These are phyloP conservation scores for Leptopterna dolabrata DNA, from an alignment of 2,888 invertebrate species.

Conservation along the genomic window DNA sequence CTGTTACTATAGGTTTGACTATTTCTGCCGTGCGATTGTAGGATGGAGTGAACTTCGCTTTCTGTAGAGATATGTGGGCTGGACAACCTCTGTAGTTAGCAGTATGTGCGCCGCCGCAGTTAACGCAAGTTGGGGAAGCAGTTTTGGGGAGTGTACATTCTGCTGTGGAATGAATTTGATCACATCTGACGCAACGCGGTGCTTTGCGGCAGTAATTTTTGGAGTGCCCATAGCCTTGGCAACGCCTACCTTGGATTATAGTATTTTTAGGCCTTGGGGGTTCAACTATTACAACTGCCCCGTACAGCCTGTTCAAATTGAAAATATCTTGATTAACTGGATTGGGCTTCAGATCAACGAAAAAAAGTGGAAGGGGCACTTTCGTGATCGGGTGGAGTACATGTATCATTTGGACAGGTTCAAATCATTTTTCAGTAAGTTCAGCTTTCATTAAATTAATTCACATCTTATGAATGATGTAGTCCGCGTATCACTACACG, in stretches of 20 bases:
- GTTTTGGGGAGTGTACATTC: neutral
- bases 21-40: too few relatives aligned
- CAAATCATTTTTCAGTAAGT: neutral
- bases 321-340: slow-evolving; percentile 24
- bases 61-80: neutral
- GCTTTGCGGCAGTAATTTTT: slow-evolving; percentile 34
- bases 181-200: slow-evolving; percentile 19
- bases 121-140: neutral
- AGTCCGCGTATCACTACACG: slow-evolving; percentile 23
- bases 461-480: neutral
- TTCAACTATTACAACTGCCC: slow-evolving; percentile 33
- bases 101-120: slow-evolving; percentile 4
- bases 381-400: slow-evolving; percentile 27
- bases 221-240: slow-evolving; percentile 34
- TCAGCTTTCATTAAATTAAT: slow-evolving; percentile 19
- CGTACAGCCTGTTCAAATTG: neutral
- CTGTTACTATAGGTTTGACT: too few relatives aligned
- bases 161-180: neutral
- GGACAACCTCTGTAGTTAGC: slow-evolving; percentile 10
- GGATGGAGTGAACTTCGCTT: neutral
- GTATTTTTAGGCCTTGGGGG: slow-evolving; percentile 1
- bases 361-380: slow-evolving; percentile 34
- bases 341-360: slow-evolving; percentile 29
- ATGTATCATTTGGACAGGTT: slow-evolving; percentile 3
- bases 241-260: slow-evolving; percentile 9